phyloP scores from a whole-genome alignment of 1,140 invertebrate species.

The Pachyrhynchus sulphureomaculatus region DNA sequence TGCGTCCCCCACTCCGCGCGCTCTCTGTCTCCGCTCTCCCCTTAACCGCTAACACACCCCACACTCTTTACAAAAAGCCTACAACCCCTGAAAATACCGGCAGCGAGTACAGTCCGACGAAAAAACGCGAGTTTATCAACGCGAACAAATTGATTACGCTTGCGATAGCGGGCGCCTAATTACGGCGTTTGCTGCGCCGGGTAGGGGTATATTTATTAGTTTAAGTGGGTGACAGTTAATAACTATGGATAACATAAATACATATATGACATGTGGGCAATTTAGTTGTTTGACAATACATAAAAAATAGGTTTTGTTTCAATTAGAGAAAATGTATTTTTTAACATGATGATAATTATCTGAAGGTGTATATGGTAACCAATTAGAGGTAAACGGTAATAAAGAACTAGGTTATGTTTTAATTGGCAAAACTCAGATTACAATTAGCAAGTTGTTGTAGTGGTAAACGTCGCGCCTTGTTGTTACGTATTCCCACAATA shows the following conservation, averaged over 20 bases:
- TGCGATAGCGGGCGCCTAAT: conserved; percentile 25
- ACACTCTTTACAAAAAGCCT: conserved; percentile 47
- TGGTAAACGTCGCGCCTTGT: conserved; percentile 35
- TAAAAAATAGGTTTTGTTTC: too few species aligned
- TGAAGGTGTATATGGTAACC: conserved; percentile 1
- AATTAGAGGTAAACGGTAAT: neutral
- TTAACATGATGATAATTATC: too few species aligned
- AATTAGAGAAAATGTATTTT: too few species aligned
- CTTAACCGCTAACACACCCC: conserved; percentile 49
- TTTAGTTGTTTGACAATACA: too few species aligned
- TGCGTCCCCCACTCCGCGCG: conserved; percentile 21
- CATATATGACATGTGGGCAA: too few species aligned
- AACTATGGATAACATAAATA: conserved; percentile 8
- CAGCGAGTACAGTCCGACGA: conserved; percentile 31
- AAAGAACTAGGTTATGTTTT: neutral
- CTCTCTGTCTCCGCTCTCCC: conserved; percentile 21
- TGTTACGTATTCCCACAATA: conserved; percentile 22
- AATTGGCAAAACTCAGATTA: conserved; percentile 36
- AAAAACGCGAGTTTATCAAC: conserved; percentile 29
- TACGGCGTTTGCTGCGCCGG: conserved; percentile 11
- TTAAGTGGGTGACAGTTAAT: conserved; percentile 13
- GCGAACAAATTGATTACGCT: conserved; percentile 30
- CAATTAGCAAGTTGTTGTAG: conserved; percentile 39
- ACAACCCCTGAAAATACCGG: conserved; percentile 44
- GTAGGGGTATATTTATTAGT: conserved; percentile 11